Evolutionary conservation across 2,113 vertebrate species (phyloP).

Genomic region (Bubo blakistoni): DNA sequence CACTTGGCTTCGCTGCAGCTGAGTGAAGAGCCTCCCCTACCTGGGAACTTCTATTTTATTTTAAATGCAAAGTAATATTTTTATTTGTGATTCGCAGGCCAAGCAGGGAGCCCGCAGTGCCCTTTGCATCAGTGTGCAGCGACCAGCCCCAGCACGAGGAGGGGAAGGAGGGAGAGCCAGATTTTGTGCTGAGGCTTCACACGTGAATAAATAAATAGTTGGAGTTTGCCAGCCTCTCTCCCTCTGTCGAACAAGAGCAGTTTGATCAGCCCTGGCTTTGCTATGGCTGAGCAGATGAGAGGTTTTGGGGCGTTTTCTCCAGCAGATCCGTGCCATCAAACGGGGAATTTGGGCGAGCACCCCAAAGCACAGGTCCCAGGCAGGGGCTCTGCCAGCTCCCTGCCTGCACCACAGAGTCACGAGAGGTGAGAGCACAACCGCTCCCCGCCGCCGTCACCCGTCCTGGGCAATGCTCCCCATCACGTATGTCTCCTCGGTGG

Average conservation of each 20-base stretch:
- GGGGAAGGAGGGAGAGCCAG: background rate
- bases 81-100: background rate
- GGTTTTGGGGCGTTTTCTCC: background rate
- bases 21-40: background rate
- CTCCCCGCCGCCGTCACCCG: rapidly evolving
- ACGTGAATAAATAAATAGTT: conserved; percentile 13
- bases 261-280: background rate
- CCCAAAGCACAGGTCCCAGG: background rate
- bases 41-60: background rate
- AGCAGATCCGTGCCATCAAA: background rate
- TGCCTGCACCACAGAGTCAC: background rate
- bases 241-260: background rate
- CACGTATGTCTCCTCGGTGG: background rate
- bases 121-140: background rate
- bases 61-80: background rate
- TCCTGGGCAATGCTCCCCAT: background rate
- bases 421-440: background rate
- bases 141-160: background rate
- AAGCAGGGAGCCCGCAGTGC: background rate
- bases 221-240: background rate
- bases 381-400: background rate
- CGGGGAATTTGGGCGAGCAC: rapidly evolving
- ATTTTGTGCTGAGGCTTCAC: background rate
- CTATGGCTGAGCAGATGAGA: background rate
- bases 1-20: background rate